Evolutionary conservation across 2,888 invertebrate species (phyloP).

Genomic region (Catocala nupta): DNA sequence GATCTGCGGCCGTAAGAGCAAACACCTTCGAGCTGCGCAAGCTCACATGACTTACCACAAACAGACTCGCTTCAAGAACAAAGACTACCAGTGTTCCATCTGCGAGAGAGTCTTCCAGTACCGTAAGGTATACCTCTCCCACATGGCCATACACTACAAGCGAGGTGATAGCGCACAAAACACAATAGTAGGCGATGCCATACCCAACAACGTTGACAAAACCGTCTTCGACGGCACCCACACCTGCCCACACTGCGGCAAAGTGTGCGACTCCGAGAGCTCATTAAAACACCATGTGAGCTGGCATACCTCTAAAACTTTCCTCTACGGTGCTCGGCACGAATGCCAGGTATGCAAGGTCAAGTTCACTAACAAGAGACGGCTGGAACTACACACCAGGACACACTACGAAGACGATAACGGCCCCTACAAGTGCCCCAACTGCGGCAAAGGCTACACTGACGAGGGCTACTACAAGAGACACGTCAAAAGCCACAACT

Average conservation of each 20-base stretch:
- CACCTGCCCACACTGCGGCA: conserved; percentile 80
- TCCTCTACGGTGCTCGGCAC: conserved; percentile 76
- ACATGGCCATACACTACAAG: conserved; percentile 83
- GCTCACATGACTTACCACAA: conserved; percentile 83
- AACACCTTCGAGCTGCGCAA: conserved; percentile 81
- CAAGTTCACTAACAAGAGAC: conserved; percentile 80
- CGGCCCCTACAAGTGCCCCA: conserved; percentile 81
- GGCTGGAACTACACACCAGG: conserved; percentile 79
- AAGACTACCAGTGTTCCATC: conserved; percentile 83
- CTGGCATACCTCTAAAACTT: conserved; percentile 81
- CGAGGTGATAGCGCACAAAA: conserved; percentile 77
- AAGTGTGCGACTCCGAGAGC: conserved; percentile 77
- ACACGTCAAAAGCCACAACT: conserved; percentile 86
- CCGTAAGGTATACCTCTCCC: conserved; percentile 78
- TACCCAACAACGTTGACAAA: conserved; percentile 57
- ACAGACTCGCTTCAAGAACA: conserved; percentile 80
- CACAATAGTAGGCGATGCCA: conserved; percentile 67
- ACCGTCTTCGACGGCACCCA: conserved; percentile 66
- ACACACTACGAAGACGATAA: conserved; percentile 84
- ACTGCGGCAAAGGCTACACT: conserved; percentile 85
- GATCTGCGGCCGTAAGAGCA: conserved; percentile 80
- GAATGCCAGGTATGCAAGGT: conserved; percentile 82
- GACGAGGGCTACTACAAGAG: conserved; percentile 81
- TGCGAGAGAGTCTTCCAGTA: conserved; percentile 81
- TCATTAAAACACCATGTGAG: conserved; percentile 78